Conservation (phyloP, 2,888 invertebrate species). For the Chloromyia formosa region DNA sequence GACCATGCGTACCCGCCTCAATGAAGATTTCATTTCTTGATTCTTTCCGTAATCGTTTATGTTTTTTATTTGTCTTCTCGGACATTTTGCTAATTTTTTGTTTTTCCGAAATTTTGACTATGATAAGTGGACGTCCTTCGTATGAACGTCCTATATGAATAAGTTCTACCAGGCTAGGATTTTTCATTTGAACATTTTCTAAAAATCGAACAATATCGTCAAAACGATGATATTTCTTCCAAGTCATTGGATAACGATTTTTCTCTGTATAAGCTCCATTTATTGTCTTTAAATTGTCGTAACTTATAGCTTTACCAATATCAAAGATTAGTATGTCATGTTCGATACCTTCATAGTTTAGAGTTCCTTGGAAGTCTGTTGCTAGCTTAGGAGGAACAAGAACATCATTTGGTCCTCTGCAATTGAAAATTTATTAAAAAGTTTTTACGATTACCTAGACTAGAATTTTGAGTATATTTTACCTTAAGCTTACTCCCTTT, state of each 20-base stretch:
- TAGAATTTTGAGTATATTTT: conserved; percentile 27
- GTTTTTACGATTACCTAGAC: too few relatives aligned
- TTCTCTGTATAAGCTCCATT: not conserved
- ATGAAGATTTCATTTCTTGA: conserved; percentile 76
- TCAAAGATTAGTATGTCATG: conserved; percentile 76
- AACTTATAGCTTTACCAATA: conserved; percentile 76
- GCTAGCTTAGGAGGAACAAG: conserved; percentile 75
- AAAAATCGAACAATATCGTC: conserved; percentile 75
- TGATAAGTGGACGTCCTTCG: conserved; percentile 75
- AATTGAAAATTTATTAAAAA: not conserved
- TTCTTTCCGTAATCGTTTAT: conserved; percentile 68
- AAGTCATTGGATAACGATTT: conserved; percentile 72
- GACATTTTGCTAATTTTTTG: conserved; percentile 51
- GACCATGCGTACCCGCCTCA: conserved; percentile 79
- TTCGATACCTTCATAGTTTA: conserved; percentile 71
- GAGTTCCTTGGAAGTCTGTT: conserved; percentile 62
- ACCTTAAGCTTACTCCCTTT: conserved; percentile 67
- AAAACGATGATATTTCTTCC: conserved; percentile 77
- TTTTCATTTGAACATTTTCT: conserved; percentile 72
- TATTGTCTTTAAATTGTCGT: conserved; percentile 69
- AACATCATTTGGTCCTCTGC: conserved; percentile 71
- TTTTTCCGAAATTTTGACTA: conserved; percentile 71
- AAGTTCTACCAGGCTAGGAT: conserved; percentile 73
- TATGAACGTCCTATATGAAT: conserved; percentile 77
- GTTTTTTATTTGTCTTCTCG: conserved; percentile 56